Conservation (phyloP, 2,797 vertebrate species). For the Myioborus miniatus region DNA sequence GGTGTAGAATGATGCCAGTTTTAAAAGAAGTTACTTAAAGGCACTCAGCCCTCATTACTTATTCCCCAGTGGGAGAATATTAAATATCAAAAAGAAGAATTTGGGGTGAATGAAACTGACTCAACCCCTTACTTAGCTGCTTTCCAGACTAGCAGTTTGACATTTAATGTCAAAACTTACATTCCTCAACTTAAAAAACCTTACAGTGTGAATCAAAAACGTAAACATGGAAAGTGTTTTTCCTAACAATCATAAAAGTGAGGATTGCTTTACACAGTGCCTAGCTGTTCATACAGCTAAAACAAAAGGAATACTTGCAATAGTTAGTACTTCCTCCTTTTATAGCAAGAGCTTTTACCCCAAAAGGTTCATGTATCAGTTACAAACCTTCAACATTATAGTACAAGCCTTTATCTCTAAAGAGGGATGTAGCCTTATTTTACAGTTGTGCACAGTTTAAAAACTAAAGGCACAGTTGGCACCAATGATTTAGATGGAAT, state of each 20-base stretch:
- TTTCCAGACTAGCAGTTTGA: neutral
- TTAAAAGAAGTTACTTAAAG: constrained; percentile 21
- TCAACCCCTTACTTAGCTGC: neutral
- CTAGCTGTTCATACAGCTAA: neutral
- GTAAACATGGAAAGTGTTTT: neutral
- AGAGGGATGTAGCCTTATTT: neutral
- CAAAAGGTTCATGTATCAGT: neutral
- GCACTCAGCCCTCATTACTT: neutral
- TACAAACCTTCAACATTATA: neutral
- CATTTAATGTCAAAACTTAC: neutral
- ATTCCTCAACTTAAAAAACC: neutral
- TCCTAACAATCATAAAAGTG: neutral
- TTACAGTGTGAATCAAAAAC: neutral
- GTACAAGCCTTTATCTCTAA: neutral
- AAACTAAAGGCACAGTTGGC: neutral
- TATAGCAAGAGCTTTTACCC: neutral
- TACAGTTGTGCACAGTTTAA: neutral
- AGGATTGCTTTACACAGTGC: neutral
- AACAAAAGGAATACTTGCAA: neutral
- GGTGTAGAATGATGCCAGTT: neutral
- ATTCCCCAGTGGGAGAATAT: neutral
- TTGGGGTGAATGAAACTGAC: neutral
- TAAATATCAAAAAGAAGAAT: neutral
- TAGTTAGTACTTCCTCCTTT: neutral
- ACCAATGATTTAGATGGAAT: neutral